These are phyloP conservation scores for Melikaiella ostensackeni DNA, from an alignment of 2,888 invertebrate genomes.

Conservation along the genomic window DNA sequence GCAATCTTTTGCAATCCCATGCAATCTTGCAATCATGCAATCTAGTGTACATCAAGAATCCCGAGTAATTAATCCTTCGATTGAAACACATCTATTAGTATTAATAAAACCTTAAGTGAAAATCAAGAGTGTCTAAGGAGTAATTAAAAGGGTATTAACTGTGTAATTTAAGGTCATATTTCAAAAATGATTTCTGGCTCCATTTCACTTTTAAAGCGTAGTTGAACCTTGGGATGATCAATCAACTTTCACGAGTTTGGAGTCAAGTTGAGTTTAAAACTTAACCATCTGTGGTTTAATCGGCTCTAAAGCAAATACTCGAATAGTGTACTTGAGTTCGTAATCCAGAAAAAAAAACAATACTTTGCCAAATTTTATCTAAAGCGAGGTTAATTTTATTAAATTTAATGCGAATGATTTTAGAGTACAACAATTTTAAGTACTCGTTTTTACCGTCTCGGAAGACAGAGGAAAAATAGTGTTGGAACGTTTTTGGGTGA, in stretches of 20 bases:
- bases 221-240: neutral
- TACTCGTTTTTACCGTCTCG: too few relatives aligned
- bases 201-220: neutral
- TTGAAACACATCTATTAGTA: too few relatives aligned
- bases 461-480: too few relatives aligned
- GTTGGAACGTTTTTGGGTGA: neutral
- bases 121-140: neutral
- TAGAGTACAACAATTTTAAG: too few relatives aligned
- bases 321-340: neutral
- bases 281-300: neutral
- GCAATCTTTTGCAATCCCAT: too few relatives aligned
- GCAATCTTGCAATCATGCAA: too few relatives aligned
- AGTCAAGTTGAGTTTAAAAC: neutral
- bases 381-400: too few relatives aligned
- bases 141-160: neutral
- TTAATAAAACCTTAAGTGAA: too few relatives aligned
- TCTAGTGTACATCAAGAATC: too few relatives aligned
- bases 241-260: neutral
- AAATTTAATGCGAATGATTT: too few relatives aligned
- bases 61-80: too few relatives aligned
- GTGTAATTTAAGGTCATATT: neutral
- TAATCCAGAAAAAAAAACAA: neutral
- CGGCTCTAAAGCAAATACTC: neutral
- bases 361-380: too few relatives aligned
- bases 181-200: neutral